Evolutionary conservation across 2,888 invertebrate genomes (phyloP).

Genomic region (Mayetiola destructor): DNA sequence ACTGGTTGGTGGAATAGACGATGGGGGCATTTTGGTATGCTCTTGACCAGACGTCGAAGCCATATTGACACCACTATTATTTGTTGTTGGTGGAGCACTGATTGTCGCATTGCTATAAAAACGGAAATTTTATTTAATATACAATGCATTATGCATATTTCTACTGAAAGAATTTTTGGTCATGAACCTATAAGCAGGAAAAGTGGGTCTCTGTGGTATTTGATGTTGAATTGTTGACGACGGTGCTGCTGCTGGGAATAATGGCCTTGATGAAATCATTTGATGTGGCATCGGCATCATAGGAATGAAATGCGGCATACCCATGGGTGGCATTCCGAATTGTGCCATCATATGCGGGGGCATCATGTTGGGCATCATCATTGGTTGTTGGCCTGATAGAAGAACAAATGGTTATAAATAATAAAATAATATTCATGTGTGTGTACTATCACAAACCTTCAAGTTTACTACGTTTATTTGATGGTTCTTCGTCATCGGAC

Average conservation of each 20-base stretch:
- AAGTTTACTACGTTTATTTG: slow-evolving; percentile 56
- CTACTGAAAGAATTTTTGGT: neutral
- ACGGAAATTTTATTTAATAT: too few relatives aligned
- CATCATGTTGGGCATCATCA: slow-evolving; percentile 47
- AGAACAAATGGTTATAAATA: neutral
- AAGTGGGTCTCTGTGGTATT: slow-evolving; percentile 48
- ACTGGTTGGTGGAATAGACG: slow-evolving; percentile 34
- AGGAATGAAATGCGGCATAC: slow-evolving; percentile 48
- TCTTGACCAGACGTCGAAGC: slow-evolving; percentile 11
- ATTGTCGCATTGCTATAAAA: slow-evolving; percentile 52
- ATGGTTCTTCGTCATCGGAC: slow-evolving; percentile 73
- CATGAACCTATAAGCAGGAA: slow-evolving; percentile 59
- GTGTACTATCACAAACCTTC: slow-evolving; percentile 39
- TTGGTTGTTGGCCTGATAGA: slow-evolving; percentile 41
- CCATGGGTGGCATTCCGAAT: slow-evolving; percentile 49
- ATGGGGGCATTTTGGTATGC: slow-evolving; percentile 20
- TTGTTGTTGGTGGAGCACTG: slow-evolving; percentile 55
- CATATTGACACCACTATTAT: slow-evolving; percentile 27
- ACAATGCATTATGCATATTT: neutral
- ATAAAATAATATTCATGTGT: neutral
- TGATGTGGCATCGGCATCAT: slow-evolving; percentile 42
- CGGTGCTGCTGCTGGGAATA: slow-evolving; percentile 69
- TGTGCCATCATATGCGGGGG: slow-evolving; percentile 44
- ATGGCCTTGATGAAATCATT: slow-evolving; percentile 54
- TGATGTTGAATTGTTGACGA: slow-evolving; percentile 30